These are phyloP conservation scores for Hemibagrus wyckioides DNA, from an alignment of 2,113 vertebrate genomes.

Conservation along the genomic window DNA sequence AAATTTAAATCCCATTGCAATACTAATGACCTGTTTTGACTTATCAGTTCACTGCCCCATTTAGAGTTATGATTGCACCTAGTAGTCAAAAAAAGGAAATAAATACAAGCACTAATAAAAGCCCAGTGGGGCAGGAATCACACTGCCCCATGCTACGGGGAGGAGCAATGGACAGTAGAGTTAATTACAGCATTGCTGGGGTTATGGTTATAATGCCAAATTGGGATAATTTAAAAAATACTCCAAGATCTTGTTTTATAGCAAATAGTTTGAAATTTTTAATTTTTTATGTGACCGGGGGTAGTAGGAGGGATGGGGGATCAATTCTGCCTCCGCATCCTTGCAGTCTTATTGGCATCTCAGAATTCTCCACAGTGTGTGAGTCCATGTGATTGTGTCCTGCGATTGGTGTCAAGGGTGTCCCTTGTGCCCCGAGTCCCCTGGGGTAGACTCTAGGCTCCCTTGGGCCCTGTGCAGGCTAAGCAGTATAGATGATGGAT, in stretches of 20 bases:
- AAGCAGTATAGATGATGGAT: too few relatives aligned
- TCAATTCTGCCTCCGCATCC: too few relatives aligned
- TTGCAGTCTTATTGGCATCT: too few relatives aligned
- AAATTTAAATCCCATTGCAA: background rate
- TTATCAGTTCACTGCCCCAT: background rate
- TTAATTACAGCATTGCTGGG: background rate
- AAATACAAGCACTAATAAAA: background rate
- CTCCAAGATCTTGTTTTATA: background rate
- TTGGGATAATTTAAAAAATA: background rate
- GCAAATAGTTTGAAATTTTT: background rate
- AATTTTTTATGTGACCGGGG: too few relatives aligned
- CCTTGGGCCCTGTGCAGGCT: too few relatives aligned
- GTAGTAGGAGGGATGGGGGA: too few relatives aligned
- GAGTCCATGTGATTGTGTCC: too few relatives aligned
- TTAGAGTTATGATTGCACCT: background rate
- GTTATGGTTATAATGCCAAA: background rate
- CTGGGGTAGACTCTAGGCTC: too few relatives aligned
- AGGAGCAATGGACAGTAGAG: background rate
- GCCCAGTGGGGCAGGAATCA: background rate
- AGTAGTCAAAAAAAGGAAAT: background rate
- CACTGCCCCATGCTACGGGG: background rate
- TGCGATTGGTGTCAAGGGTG: too few relatives aligned
- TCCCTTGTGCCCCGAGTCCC: too few relatives aligned
- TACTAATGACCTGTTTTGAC: background rate
- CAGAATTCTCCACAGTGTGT: too few relatives aligned